Evolutionary conservation across 2,797 vertebrate species (phyloP).

Genomic region (Lutjanus campechanus): DNA sequence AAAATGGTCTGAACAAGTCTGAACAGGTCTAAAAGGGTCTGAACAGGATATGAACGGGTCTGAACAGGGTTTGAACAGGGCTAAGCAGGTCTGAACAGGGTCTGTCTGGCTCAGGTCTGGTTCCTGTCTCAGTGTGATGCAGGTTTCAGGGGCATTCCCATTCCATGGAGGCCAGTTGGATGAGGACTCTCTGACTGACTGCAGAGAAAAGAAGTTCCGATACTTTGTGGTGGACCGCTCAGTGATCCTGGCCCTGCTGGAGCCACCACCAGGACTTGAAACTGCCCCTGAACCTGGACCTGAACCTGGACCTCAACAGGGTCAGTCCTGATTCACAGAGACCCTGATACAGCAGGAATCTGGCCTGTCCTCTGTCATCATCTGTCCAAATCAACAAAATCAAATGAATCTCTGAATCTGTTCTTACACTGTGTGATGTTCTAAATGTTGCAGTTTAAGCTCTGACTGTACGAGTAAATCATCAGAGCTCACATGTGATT

Average conservation of each 20-base stretch:
- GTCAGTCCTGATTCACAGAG: conserved; percentile 77
- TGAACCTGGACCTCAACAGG: conserved; percentile 62
- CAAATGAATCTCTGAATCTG: neutral
- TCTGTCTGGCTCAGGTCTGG: neutral
- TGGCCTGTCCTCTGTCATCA: neutral
- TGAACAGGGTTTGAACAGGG: too few relatives aligned
- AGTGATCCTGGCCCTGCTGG: conserved; percentile 92
- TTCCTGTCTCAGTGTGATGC: conserved; percentile 60
- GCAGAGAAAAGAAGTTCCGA: conserved; percentile 81
- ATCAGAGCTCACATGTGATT: too few relatives aligned
- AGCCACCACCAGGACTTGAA: conserved; percentile 88
- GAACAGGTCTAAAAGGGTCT: too few relatives aligned
- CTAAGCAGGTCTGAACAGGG: too few relatives aligned
- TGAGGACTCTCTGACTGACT: conserved; percentile 34
- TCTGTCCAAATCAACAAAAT: neutral
- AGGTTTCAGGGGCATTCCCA: conserved; percentile 37
- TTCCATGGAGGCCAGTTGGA: neutral
- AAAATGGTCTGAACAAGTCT: neutral
- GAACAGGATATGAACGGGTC: neutral
- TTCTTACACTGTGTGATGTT: too few relatives aligned
- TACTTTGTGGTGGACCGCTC: conserved; percentile 94
- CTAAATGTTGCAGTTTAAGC: too few relatives aligned
- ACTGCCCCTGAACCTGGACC: conserved; percentile 28
- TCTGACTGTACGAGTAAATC: too few relatives aligned
- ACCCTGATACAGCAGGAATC: neutral